These are phyloP conservation scores for Chrysochloris asiatica DNA, from an alignment of 2,113 vertebrate species.

Conservation along the genomic window DNA sequence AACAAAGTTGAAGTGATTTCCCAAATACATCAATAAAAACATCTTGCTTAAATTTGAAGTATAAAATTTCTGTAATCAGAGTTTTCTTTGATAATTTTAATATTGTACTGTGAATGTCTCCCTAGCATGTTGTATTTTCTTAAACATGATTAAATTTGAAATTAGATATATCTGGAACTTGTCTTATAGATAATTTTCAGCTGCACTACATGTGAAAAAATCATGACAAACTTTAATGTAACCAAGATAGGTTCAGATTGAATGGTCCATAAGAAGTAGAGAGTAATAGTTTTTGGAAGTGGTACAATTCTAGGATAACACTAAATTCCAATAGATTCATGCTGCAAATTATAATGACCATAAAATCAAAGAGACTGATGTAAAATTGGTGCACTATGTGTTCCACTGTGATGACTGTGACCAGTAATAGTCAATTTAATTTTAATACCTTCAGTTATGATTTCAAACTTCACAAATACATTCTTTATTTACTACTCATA, in stretches of 20 bases:
- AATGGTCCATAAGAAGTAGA: background rate
- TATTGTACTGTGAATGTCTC: slow-evolving; percentile 67
- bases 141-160: slow-evolving; percentile 81
- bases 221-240: slow-evolving; percentile 11
- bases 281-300: background rate
- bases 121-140: slow-evolving; percentile 67
- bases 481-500: no score
- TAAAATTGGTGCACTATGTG: background rate
- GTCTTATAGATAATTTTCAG: slow-evolving; percentile 45
- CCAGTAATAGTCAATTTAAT: background rate
- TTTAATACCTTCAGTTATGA: background rate
- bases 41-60: slow-evolving; percentile 81
- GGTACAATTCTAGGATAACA: background rate
- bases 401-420: background rate
- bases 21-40: slow-evolving; percentile 79
- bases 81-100: slow-evolving; percentile 77
- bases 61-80: slow-evolving; percentile 52
- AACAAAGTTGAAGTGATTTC: slow-evolving; percentile 69
- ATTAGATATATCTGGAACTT: slow-evolving; percentile 43
- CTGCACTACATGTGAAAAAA: slow-evolving; percentile 22
- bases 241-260: background rate
- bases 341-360: background rate
- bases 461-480: no score
- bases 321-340: background rate
- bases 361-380: background rate